Base-by-base conservation (phyloP, 2,888 invertebrate species). In the Phytoseiulus persimilis region DNA sequence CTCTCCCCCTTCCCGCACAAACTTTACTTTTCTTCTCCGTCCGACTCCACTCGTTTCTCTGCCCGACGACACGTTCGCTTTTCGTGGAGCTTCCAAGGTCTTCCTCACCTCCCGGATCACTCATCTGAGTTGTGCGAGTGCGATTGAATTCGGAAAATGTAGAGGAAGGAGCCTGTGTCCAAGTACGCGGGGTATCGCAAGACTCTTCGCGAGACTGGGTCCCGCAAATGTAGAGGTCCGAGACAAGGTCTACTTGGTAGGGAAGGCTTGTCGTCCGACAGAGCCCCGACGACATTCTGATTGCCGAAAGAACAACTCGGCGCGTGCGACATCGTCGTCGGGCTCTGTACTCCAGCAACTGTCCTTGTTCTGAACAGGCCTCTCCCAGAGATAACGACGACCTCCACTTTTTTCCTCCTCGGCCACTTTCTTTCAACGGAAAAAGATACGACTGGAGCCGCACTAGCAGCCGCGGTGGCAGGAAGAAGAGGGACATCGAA, bases 351-450 rank as follows among this genome's bases (percentile, higher is more conserved):
- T 18, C 18, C 65, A 65, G 65, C 65, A 65, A 23, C 65, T 14
- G 65, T 65, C 65, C 65, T 65, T 65, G 65, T 65, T 65, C 65
- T 65, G 65, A 65, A 65, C 65, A 65, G 65, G 65, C 65, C 65
- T 65, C 65, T 65, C 65, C 65, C 23, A 18, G 65, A 65, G 65
- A 65, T 65, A 65, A 65, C 65, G 65, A 65, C 65, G 65, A 65
- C 65, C 9, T 65, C 65, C 65, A 39, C 39, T 39, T 39, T 65
- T 65, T 28, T 46, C 46, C 46, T 14, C 65, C 65, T 23, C 65
- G 65, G 65, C 65, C 65, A 23, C 28, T 28, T 28, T 65, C 65
- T 2, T 65, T 28, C 65, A 28, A 65, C 65, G 65, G 65, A 65
- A 65, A 65, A 65, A 65, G 65, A 65, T 65, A 65, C 65, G 65